Base-by-base conservation (phyloP, 2,113 vertebrate genomes). In the Neomonachus schauinslandi region DNA sequence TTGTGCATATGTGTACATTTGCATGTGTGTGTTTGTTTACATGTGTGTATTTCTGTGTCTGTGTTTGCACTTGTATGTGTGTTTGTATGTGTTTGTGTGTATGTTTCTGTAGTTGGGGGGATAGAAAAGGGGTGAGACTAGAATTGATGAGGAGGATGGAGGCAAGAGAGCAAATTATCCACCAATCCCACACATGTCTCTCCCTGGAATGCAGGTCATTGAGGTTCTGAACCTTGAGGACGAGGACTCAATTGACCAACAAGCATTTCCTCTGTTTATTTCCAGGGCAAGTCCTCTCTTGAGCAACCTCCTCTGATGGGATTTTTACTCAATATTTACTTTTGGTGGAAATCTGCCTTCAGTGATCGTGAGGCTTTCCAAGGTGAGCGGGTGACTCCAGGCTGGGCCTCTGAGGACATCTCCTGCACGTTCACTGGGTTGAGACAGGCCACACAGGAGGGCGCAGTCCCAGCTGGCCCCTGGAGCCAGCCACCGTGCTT, bases 381-480 rank as follows among this genome's bases (percentile, higher is more conserved):
- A n/a, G 22, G 33, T 42, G 42, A 15, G 4, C 15, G 42, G 28
- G 36, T 57, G 24, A 76, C 15, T 31, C 8, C 12, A 14, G 15
- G 4, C 39, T 18, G 24, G 69, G 15, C 9, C 33, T 53, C 83
- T 74, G 69, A 85, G 55, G 36, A 84, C 18, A 13, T 39, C 28
- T 89, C 39, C 55, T 10, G 21, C 11, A 3, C 1, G 28, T 4
- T 71, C 53, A 16, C 12, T 1, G 24, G 63, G 31, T 61, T n/a
- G 21, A 69, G 24, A 79, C 55, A n/a, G 7, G 19, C 24, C 71
- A 22, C 16, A 9, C 2, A 53, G 65, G n/a, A 83, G 26, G 19
- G 0, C 4, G 2, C 0, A 0, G 53, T 65, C 46, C 72, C 49
- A 14, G 8, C 1, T 3, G 2, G 11, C 16, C 42, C 2, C n/a